A percentile compares a stretch with the other conserved stretches of the same genome.
These are phyloP conservation scores for Falco rusticolus DNA, from an alignment of 2,797 vertebrate species.

Conservation along the genomic window DNA sequence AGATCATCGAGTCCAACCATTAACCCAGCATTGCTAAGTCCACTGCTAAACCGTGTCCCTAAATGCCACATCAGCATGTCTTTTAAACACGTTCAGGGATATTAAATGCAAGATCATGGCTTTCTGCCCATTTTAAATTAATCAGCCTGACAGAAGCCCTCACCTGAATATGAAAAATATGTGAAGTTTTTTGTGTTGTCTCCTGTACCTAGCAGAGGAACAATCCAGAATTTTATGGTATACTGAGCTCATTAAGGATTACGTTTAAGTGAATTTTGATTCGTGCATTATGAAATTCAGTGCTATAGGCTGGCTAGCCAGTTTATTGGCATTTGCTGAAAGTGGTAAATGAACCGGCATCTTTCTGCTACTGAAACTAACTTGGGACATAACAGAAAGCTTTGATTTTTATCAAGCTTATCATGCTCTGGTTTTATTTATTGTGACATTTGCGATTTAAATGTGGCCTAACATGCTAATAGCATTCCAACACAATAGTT, in stretches of 20 bases:
- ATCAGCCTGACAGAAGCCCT: not conserved
- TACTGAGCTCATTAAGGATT: not conserved
- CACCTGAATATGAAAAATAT: not conserved
- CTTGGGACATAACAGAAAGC: not conserved
- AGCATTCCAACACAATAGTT: not conserved
- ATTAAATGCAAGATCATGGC: not conserved
- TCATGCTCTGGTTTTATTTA: not conserved
- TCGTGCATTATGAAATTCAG: not conserved
- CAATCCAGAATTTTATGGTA: not conserved
- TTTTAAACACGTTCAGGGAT: not conserved
- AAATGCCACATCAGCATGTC: no score
- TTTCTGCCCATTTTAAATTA: not conserved
- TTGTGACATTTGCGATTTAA: not conserved
- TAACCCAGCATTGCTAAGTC: not conserved
- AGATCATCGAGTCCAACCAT: not conserved
- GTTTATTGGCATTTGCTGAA: not conserved
- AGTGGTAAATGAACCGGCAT: not conserved
- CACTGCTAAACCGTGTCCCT: not conserved
- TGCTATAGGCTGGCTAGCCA: not conserved
- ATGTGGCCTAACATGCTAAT: not conserved
- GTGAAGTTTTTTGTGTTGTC: not conserved
- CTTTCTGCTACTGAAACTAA: not conserved
- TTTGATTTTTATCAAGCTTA: not conserved
- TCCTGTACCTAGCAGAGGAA: not conserved
- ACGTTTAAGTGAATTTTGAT: not conserved